phyloP scores from a whole-genome alignment of 2,113 vertebrate genomes.

The Xyliphius kryptos region DNA sequence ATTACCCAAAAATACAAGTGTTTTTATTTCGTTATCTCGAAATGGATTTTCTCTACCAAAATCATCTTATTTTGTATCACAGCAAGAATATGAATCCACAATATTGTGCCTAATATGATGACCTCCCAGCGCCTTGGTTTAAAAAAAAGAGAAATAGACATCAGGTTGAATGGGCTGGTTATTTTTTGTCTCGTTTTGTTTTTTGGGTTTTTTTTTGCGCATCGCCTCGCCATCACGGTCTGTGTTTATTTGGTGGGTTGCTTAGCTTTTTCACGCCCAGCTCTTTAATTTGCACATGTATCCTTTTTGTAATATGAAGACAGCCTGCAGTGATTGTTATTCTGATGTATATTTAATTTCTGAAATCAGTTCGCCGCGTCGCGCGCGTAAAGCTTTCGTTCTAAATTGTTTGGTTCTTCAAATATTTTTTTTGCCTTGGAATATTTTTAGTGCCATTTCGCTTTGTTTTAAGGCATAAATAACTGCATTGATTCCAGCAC shows the following conservation, averaged over 20 bases:
- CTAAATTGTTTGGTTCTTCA: background rate
- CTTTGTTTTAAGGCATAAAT: slow-evolving; percentile 25
- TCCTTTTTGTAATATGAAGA: slow-evolving; percentile 1
- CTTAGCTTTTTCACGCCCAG: slow-evolving; percentile 41
- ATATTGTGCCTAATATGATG: slow-evolving; percentile 86
- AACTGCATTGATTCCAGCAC: slow-evolving; percentile 48
- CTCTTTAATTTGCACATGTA: slow-evolving; percentile 56
- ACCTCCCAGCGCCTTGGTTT: slow-evolving; percentile 95
- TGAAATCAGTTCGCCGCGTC: slow-evolving; percentile 41
- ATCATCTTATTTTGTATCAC: slow-evolving; percentile 57
- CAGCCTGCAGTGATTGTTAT: slow-evolving; percentile 21
- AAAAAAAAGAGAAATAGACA: slow-evolving; percentile 65
- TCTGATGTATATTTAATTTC: slow-evolving; percentile 39
- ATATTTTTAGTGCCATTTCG: slow-evolving; percentile 38
- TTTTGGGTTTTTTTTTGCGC: slow-evolving; percentile 54
- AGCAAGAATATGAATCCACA: slow-evolving; percentile 75
- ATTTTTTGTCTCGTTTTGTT: background rate
- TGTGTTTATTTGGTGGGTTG: background rate
- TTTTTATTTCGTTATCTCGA: slow-evolving; percentile 43
- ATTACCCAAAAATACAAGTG: slow-evolving; percentile 51
- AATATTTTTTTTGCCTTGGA: background rate
- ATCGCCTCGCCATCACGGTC: background rate
- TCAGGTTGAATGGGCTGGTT: slow-evolving; percentile 56
- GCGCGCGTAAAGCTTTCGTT: slow-evolving; percentile 43
- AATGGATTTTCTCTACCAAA: slow-evolving; percentile 50